Evolutionary conservation across 2,888 invertebrate species (phyloP).

Genomic region (Trissoscelio sp.): DNA sequence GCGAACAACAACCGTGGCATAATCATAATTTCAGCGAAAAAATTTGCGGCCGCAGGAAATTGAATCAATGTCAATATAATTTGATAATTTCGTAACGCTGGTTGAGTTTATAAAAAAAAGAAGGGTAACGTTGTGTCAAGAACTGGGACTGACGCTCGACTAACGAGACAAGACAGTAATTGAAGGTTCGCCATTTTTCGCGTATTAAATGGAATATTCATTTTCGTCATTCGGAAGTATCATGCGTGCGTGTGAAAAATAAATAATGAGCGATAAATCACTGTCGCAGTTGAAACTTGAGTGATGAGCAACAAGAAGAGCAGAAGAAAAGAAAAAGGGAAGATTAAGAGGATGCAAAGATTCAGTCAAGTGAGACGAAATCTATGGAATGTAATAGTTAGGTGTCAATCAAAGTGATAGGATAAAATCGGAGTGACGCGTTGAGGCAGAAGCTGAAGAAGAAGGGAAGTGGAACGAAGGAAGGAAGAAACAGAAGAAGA

Average conservation of each 20-base stretch:
- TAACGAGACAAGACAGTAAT: constrained; percentile 59
- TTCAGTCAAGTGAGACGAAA: constrained; percentile 42
- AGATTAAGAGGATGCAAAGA: background rate
- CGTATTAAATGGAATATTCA: constrained; percentile 57
- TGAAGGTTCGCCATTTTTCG: constrained; percentile 54
- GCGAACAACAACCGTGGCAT: constrained; percentile 6
- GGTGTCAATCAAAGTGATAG: constrained; percentile 48
- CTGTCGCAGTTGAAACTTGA: constrained; percentile 35
- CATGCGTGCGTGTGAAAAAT: constrained; percentile 19
- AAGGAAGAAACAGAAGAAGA: too few relatives aligned
- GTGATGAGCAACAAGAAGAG: constrained; percentile 27
- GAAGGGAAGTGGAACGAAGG: constrained; percentile 14
- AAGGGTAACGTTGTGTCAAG: constrained; percentile 1
- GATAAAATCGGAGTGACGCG: constrained; percentile 44
- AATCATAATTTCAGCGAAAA: background rate
- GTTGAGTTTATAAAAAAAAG: background rate
- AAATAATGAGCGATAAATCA: constrained; percentile 60
- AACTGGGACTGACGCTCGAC: constrained; percentile 2
- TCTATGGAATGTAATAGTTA: constrained; percentile 46
- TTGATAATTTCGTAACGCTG: constrained; percentile 25
- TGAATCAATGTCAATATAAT: constrained; percentile 34
- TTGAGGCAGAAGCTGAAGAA: constrained; percentile 13
- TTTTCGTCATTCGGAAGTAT: constrained; percentile 38
- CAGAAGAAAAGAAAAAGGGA: constrained; percentile 11
- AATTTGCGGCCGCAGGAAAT: constrained; percentile 2